Evolutionary conservation across 2,113 vertebrate species (phyloP), one percentile per base, ranked within the genome.

Genomic region (Clarias gariepinus): DNA sequence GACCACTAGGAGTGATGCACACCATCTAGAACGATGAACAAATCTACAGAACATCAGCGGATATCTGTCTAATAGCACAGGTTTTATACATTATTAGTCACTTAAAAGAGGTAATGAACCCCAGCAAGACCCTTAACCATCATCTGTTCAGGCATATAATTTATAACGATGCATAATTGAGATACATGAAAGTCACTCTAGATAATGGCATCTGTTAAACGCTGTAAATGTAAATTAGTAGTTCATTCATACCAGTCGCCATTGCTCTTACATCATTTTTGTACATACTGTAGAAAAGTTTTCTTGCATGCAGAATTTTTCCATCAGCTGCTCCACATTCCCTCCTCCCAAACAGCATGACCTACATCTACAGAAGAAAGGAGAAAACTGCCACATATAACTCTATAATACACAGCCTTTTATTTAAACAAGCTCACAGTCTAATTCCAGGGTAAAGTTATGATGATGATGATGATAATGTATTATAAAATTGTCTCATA

Each of bases 271-370:
- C 23, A 13, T 6, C 21, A 52, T 33, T 55, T 23, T 80, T 21
- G 3, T 61, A 21, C 21, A 81, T 41, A 81, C 61, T 30, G 23
- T 58, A 79, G n/a, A 15, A 57, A 28, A 30, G 25, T 10, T 33
- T 57, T 57, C 47, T 47, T 33, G 7, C 15, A 25, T 41, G 57
- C 11, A 81, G 57, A 79, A 21, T 33, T 30, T 30, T 7, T 23
- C 57, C 57, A 60, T 80, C 85, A 86, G 86, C 89, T 89, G 55
- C 77, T 84, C 58, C 83, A 85, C 79, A 71, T 76, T 57, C 81
- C 79, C 71, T 68, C 63, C 61, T 83, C 61, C 30, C 80, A 58
- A 87, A 36, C 71, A 57, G 53, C 69, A 58, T 83, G 84, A 81
- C 71, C 74, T 88, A 61, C 63, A 87, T 82, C 81, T 52, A 52